phyloP scores from a whole-genome alignment of 2,888 invertebrate species.

The Drosophila merina region DNA sequence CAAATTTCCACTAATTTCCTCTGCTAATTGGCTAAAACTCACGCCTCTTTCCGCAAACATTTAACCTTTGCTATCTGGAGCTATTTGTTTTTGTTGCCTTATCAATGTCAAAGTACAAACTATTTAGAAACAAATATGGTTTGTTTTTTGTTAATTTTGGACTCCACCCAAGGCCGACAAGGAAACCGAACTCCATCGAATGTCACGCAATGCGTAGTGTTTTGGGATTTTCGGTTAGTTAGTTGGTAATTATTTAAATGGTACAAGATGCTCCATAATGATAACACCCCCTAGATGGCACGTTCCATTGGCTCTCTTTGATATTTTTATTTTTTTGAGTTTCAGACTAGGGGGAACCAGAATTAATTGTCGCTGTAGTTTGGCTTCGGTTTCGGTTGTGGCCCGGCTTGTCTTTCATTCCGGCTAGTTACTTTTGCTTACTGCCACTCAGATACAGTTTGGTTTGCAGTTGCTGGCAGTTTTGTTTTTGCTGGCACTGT shows the following conservation, averaged over 20 bases:
- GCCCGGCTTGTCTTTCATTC: slow-evolving; percentile 48
- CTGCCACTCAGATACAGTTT: slow-evolving; percentile 44
- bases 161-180: slow-evolving; percentile 3
- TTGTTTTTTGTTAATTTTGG: slow-evolving; percentile 32
- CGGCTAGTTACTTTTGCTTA: slow-evolving; percentile 67
- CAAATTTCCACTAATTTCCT: not conserved
- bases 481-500: slow-evolving; percentile 25
- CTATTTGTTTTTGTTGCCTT: slow-evolving; percentile 31
- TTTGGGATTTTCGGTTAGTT: slow-evolving; percentile 37
- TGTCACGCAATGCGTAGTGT: slow-evolving; percentile 42
- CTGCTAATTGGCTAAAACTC: not conserved
- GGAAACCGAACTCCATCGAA: slow-evolving; percentile 18
- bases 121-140: slow-evolving; percentile 32
- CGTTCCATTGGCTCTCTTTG: slow-evolving; percentile 46
- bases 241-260: slow-evolving; percentile 70
- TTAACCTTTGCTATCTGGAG: slow-evolving; percentile 25
- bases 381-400: slow-evolving; percentile 35
- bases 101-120: slow-evolving; percentile 31
- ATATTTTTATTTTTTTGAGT: slow-evolving; percentile 4
- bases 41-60: slow-evolving; percentile 4
- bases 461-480: slow-evolving; percentile 29
- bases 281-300: slow-evolving; percentile 53
- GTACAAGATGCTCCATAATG: slow-evolving; percentile 61
- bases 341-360: slow-evolving; percentile 14
- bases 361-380: slow-evolving; percentile 75